Conservation (phyloP, 2,797 vertebrate species). For the Acrossocheilus fasciatus region DNA sequence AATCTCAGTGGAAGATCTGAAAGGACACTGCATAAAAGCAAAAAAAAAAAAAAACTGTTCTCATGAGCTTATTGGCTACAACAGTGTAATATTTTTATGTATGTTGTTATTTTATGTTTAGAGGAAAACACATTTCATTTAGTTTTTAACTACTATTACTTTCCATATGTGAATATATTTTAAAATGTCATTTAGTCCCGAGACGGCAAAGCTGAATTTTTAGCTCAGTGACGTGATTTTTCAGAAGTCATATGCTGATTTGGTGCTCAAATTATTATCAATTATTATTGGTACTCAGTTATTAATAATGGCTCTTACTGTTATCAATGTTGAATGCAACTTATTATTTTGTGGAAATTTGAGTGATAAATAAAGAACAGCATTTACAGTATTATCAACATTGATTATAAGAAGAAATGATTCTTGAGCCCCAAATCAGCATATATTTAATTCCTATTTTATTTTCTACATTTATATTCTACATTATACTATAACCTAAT, state of each 20-base stretch:
- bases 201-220: background rate
- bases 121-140: no score
- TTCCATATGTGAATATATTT: background rate
- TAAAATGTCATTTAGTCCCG: background rate
- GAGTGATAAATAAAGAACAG: background rate
- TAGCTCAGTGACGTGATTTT: background rate
- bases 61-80: background rate
- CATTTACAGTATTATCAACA: background rate
- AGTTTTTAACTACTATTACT: background rate
- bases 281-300: background rate
- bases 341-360: background rate
- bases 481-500: background rate
- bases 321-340: background rate
- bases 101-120: background rate
- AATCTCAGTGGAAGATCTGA: conserved; percentile 29
- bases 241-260: background rate
- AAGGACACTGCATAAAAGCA: conserved; percentile 1
- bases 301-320: background rate
- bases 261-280: background rate
- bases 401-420: background rate
- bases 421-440: background rate
- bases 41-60: background rate
- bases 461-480: background rate
- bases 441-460: background rate
- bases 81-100: background rate